Evolutionary conservation across 1,140 invertebrate genomes (phyloP).

Genomic region (Hycleus cichorii): DNA sequence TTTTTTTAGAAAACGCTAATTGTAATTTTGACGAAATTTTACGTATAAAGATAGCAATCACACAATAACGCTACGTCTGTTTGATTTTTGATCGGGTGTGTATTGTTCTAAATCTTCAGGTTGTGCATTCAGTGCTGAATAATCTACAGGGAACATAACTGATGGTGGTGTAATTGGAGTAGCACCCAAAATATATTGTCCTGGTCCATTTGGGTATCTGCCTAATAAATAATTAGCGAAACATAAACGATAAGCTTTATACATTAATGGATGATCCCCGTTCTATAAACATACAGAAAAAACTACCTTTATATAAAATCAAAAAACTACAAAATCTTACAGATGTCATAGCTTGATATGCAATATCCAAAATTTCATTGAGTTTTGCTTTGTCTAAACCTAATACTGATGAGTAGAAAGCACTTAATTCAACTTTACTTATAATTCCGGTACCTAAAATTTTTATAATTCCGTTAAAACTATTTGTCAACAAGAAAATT

Average conservation of each 20-base stretch:
- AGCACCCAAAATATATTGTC: conserved; percentile 61
- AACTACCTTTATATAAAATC: conserved; percentile 2
- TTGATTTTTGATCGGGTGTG: conserved; percentile 56
- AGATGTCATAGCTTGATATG: conserved; percentile 60
- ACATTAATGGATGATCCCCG: conserved; percentile 55
- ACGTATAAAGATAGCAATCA: conserved; percentile 36
- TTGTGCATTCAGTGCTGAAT: conserved; percentile 62
- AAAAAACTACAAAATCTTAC: conserved; percentile 44
- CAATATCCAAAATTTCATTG: conserved; percentile 55
- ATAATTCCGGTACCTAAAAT: conserved; percentile 52
- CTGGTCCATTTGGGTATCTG: conserved; percentile 62
- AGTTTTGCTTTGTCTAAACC: conserved; percentile 52
- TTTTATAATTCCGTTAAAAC: neutral
- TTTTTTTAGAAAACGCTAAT: neutral
- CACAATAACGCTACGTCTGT: conserved; percentile 62
- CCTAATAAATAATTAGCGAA: conserved; percentile 66
- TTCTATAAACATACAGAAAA: conserved; percentile 46
- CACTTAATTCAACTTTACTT: conserved; percentile 53
- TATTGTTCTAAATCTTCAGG: conserved; percentile 62
- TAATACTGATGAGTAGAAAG: conserved; percentile 62
- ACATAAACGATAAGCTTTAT: conserved; percentile 56
- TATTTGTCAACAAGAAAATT: too few relatives aligned
- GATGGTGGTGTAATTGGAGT: conserved; percentile 46
- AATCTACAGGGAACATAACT: conserved; percentile 62
- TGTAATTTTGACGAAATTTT: neutral